Evolutionary conservation across 2,113 vertebrate genomes (phyloP).

Genomic region (Cyprinodon brontotheroides): DNA sequence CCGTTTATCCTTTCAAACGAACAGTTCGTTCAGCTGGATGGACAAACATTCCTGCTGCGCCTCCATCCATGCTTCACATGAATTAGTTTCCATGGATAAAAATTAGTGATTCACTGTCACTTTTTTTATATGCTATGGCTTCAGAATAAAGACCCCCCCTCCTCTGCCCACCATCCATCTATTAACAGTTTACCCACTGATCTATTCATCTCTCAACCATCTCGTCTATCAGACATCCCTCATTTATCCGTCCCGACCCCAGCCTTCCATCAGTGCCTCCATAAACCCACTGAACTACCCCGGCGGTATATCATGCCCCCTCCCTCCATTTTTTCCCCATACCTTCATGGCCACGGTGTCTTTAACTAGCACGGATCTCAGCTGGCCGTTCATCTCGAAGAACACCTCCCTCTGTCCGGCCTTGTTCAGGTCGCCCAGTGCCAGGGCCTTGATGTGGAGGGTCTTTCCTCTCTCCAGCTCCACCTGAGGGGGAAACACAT

Average conservation of each 20-base stretch:
- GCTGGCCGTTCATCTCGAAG: slow-evolving; percentile 93
- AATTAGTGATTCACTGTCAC: neutral
- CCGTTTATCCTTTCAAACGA: slow-evolving; percentile 7
- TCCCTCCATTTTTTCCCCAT: neutral
- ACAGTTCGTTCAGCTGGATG: neutral
- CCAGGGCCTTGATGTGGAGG: slow-evolving; percentile 92
- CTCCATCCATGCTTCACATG: slow-evolving; percentile 1
- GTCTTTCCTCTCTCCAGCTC: slow-evolving; percentile 93
- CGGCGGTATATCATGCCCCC: neutral
- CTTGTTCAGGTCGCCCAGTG: slow-evolving; percentile 89
- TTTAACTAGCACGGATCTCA: slow-evolving; percentile 90
- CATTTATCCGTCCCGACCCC: neutral
- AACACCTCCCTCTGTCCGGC: slow-evolving; percentile 92
- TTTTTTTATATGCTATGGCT: neutral
- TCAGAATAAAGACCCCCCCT: neutral
- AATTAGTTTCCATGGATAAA: slow-evolving; percentile 29
- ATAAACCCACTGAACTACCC: neutral
- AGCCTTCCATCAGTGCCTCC: neutral
- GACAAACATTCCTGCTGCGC: slow-evolving; percentile 9
- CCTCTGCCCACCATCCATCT: neutral
- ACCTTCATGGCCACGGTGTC: slow-evolving; percentile 94
- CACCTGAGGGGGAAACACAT: slow-evolving; percentile 76
- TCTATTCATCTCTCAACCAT: neutral
- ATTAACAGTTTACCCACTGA: neutral
- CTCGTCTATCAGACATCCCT: neutral